Base-by-base conservation (phyloP, 2,888 invertebrate species). In the Elaeidobius kamerunicus region DNA sequence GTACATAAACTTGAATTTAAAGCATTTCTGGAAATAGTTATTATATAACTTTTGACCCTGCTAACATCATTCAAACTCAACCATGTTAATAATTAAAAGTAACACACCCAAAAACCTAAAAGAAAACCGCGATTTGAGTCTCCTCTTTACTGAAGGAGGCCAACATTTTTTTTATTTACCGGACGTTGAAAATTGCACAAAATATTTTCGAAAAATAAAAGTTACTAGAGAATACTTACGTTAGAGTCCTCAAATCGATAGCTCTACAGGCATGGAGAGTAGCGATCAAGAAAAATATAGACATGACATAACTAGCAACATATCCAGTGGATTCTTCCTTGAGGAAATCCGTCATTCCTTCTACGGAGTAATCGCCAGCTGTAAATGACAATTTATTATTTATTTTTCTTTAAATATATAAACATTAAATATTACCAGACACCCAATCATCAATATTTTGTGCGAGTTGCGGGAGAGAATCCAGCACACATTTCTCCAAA, bases 301-400 rank as follows among this genome's bases (percentile, higher is more conserved):
- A 68, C 11, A 72, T 20, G 1, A 57, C 7, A 44, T 70, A 70
- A 58, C 71, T 71, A 9, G 62, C 56, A 2, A 62, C 34, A 27
- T 64, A 63, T 16, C 61, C 56, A 1, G 63, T 52, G 4, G 51
- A 59, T 32, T 66, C 61, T 12, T 49, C 49, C 57, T 61, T 62
- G 3, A 69, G 55, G n/a, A 61, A 48, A 3, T 65, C 58, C 3
- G 65, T 58, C 12, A 61, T 18, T 18, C 40, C 58, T 4, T 61
- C 58, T 12, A 58, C 60, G 1, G 52, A 42, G 58, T 61, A 64
- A 14, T 65, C 65, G 7, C 58, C 52, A 9, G 49, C 57, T 27
- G 52, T 52, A 12, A 66, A 18, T n/a, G n/a, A 49, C 1, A 34
- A 48, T 18, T 19, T 14, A 11, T 15, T 12, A 32, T 32, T 30